Evolutionary conservation across 2,113 vertebrate species (phyloP).

Genomic region (Anarrhichthys ocellatus): DNA sequence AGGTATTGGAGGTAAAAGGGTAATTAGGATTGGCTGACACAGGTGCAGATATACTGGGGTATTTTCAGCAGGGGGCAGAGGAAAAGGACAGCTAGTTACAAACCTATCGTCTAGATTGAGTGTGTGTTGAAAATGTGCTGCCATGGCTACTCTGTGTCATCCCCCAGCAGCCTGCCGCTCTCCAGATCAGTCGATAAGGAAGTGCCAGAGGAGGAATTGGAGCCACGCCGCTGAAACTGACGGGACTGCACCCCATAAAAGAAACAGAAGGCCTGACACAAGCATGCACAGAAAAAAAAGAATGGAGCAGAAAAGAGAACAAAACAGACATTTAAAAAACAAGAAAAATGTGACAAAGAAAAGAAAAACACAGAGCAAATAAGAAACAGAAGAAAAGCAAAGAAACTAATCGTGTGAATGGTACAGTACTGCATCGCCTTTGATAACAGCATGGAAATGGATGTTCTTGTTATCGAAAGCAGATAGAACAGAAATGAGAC

Average conservation of each 20-base stretch:
- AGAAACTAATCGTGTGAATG: not conserved
- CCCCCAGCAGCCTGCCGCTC: constrained; percentile 92
- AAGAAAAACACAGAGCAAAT: not conserved
- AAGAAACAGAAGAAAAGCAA: not conserved
- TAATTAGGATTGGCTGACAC: constrained; percentile 1
- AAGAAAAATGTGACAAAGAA: not conserved
- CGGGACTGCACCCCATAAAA: constrained; percentile 91
- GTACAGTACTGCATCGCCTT: not conserved
- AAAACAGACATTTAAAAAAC: constrained; percentile 10
- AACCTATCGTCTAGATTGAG: constrained; percentile 81
- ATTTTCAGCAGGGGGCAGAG: not conserved
- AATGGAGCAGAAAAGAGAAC: constrained; percentile 37
- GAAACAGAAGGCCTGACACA: constrained; percentile 93
- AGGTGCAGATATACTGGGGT: constrained; percentile 1
- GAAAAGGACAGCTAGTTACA: constrained; percentile 54
- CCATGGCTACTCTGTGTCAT: constrained; percentile 83
- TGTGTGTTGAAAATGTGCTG: constrained; percentile 58
- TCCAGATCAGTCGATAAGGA: constrained; percentile 95
- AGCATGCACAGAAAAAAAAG: constrained; percentile 83
- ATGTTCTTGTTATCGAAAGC: not conserved
- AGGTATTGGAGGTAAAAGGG: not conserved
- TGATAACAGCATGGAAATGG: not conserved
- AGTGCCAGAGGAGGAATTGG: constrained; percentile 91
- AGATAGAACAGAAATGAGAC: not conserved
- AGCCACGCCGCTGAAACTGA: constrained; percentile 88